These are phyloP conservation scores for Maconellicoccus hirsutus DNA, from an alignment of 1,140 invertebrate genomes.

Conservation along the genomic window DNA sequence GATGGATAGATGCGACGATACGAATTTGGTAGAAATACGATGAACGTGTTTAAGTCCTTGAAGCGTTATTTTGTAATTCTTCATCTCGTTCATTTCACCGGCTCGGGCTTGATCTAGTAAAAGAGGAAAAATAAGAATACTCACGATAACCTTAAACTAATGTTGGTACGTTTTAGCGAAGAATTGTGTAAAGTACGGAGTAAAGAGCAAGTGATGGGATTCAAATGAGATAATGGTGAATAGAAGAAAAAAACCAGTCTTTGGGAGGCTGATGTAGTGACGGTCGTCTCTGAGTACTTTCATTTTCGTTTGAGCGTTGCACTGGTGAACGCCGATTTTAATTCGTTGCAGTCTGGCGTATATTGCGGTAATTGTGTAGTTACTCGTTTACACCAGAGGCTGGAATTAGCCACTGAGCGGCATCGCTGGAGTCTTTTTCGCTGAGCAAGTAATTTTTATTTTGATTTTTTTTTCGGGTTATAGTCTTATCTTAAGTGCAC, in stretches of 20 bases:
- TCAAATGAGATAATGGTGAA: not conserved
- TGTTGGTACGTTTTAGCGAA: not conserved
- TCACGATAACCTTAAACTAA: not conserved
- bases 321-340: not conserved
- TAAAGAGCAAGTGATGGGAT: not conserved
- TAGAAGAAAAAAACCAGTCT: slow-evolving; percentile 4
- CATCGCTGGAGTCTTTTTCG: not conserved
- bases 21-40: not conserved
- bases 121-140: not conserved
- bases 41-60: not conserved
- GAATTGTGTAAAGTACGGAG: not conserved
- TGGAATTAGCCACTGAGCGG: not conserved
- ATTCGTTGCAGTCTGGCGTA: not conserved
- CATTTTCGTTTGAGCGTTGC: slow-evolving; percentile 7
- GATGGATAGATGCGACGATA: too few species aligned
- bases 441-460: not conserved
- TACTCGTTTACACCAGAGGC: not conserved
- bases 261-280: not conserved
- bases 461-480: not conserved
- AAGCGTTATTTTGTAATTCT: not conserved
- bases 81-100: not conserved
- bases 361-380: not conserved
- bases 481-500: too few species aligned
- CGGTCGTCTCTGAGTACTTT: slow-evolving; percentile 1
- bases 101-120: not conserved